These are phyloP conservation scores for Argentina silus DNA, from an alignment of 2,797 vertebrate species.

Conservation along the genomic window DNA sequence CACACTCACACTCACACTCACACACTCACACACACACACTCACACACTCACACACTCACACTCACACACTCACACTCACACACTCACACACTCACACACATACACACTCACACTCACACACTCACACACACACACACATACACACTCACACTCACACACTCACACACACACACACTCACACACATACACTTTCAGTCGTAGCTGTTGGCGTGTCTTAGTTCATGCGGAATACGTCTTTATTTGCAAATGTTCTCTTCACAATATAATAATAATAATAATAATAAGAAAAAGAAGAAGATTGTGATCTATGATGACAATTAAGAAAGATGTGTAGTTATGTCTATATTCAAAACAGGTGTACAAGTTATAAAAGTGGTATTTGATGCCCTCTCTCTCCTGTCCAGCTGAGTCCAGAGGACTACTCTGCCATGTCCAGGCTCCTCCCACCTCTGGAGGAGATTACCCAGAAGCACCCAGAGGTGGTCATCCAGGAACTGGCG, in stretches of 20 bases:
- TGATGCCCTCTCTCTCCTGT: not conserved
- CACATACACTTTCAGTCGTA: not conserved
- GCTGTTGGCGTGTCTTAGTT: too few relatives aligned
- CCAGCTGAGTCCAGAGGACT: conserved; percentile 84
- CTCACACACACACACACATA: not conserved
- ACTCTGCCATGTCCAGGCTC: conserved; percentile 77
- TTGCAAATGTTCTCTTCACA: too few relatives aligned
- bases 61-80: not conserved
- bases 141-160: not conserved
- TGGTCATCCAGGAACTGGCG: conserved; percentile 82
- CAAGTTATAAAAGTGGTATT: not conserved
- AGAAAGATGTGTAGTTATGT: too few relatives aligned
- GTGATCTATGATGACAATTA: too few relatives aligned
- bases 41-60: not conserved
- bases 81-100: not conserved
- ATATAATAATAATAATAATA: too few relatives aligned
- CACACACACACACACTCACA: not conserved
- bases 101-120: not conserved
- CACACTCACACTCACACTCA: not conserved
- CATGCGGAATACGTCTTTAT: not conserved
- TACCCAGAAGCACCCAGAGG: conserved; percentile 80
- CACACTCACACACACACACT: not conserved
- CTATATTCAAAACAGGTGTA: not conserved
- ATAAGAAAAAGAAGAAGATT: too few relatives aligned
- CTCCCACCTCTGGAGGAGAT: conserved; percentile 81